Percentiles rank a stretch among this genome's conserved stretches.
These are phyloP conservation scores for Poecilus cupreus DNA, from an alignment of 2,888 invertebrate genomes.

Conservation along the genomic window DNA sequence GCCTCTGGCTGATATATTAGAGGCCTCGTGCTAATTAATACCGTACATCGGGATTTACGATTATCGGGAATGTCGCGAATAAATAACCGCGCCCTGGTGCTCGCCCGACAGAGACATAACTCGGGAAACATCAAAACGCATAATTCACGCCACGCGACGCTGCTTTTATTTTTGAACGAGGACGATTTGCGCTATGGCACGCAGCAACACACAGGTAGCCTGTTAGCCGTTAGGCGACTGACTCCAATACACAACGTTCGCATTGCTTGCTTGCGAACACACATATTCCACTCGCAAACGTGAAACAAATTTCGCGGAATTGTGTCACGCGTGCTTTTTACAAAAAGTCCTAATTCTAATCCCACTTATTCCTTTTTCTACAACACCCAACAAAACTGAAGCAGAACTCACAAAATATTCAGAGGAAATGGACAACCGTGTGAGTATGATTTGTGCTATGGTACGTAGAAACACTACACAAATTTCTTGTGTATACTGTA, in stretches of 20 bases:
- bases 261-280: neutral
- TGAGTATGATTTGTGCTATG: too few relatives aligned
- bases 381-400: too few relatives aligned
- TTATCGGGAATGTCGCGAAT: constrained; percentile 57
- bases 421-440: too few relatives aligned
- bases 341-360: neutral
- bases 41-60: constrained; percentile 56
- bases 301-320: neutral
- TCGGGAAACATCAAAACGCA: constrained; percentile 45
- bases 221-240: neutral
- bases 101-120: constrained; percentile 8
- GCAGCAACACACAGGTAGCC: neutral
- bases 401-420: too few relatives aligned
- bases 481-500: too few relatives aligned
- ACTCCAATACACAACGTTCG: neutral
- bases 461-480: too few relatives aligned
- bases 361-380: too few relatives aligned
- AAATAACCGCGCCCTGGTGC: constrained; percentile 46
- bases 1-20: constrained; percentile 54
- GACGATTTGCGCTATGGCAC: neutral
- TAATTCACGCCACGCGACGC: constrained; percentile 39
- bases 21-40: constrained; percentile 58
- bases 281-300: neutral
- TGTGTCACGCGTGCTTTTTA: constrained; percentile 17
- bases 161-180: constrained; percentile 31